These are phyloP conservation scores for Drosophila bipectinata DNA, from an alignment of 1,140 invertebrate genomes.

Conservation along the genomic window DNA sequence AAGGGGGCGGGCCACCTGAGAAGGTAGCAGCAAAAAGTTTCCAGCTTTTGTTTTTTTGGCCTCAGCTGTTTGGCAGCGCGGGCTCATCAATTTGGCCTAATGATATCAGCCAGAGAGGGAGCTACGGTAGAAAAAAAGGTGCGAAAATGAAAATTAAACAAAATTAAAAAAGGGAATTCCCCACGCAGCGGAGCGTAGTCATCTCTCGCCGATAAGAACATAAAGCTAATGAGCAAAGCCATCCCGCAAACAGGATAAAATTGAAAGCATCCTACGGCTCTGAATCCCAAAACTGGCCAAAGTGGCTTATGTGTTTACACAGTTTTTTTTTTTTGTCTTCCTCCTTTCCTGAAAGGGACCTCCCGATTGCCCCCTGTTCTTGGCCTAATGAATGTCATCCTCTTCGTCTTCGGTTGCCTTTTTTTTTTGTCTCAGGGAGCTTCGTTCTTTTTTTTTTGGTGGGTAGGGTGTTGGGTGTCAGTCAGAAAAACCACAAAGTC, in stretches of 20 bases:
- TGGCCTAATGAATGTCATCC: conserved; percentile 53
- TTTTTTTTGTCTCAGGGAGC: conserved; percentile 9
- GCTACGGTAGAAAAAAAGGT: conserved; percentile 53
- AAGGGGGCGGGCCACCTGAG: conserved; percentile 9
- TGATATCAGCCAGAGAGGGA: conserved; percentile 60
- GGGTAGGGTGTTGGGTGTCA: conserved; percentile 13
- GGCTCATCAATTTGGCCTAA: conserved; percentile 76
- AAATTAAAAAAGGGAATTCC: conserved; percentile 73
- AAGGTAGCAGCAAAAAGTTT: conserved; percentile 43
- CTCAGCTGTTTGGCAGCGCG: conserved; percentile 69
- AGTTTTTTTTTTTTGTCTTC: conserved; percentile 28
- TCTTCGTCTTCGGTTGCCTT: conserved; percentile 15
- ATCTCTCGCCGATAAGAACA: conserved; percentile 43
- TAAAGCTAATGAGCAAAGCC: conserved; percentile 55
- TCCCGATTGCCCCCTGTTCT: conserved; percentile 31
- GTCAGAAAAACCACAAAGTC: conserved; percentile 56
- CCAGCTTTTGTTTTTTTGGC: conserved; percentile 70
- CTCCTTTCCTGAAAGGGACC: conserved; percentile 3
- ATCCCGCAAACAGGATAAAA: conserved; percentile 21
- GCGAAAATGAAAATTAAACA: conserved; percentile 81
- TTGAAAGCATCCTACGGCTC: background rate
- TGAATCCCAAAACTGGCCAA: conserved; percentile 32
- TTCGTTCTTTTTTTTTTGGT: conserved; percentile 2
- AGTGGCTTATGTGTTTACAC: conserved; percentile 59
- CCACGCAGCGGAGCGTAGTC: conserved; percentile 20